A percentile compares a stretch with the other conserved stretches of the same genome.
These are phyloP conservation scores for Atherix ibis DNA, from an alignment of 2,888 invertebrate species.

Conservation along the genomic window DNA sequence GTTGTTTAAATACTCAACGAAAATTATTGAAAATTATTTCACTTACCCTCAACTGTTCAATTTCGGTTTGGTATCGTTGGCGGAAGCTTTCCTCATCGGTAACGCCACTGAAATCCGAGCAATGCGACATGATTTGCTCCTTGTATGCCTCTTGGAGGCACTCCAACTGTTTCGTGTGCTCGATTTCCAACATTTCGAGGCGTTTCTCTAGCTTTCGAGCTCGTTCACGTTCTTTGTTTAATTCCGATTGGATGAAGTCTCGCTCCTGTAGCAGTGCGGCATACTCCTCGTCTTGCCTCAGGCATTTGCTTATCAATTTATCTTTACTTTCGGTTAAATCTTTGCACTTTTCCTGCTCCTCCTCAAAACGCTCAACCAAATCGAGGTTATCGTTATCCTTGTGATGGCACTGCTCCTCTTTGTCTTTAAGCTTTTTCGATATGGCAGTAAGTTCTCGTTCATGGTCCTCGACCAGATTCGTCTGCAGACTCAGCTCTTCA, in stretches of 20 bases:
- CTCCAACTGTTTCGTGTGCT: slow-evolving; percentile 70
- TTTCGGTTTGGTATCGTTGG: slow-evolving; percentile 67
- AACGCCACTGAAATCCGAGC: slow-evolving; percentile 31
- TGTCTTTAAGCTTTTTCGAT: slow-evolving; percentile 18
- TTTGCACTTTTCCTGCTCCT: slow-evolving; percentile 16
- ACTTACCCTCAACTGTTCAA: slow-evolving; percentile 62
- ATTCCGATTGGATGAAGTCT: slow-evolving; percentile 36
- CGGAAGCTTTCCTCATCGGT: slow-evolving; percentile 45
- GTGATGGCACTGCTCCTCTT: slow-evolving; percentile 21
- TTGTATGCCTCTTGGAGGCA: slow-evolving; percentile 62
- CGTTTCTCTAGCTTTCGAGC: slow-evolving; percentile 54
- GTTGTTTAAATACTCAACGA: no score
- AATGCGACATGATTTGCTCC: slow-evolving; percentile 29
- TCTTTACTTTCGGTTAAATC: slow-evolving; percentile 18
- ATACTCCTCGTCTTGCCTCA: slow-evolving; percentile 28
- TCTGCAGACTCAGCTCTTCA: slow-evolving; percentile 24
- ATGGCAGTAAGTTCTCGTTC: slow-evolving; percentile 20
- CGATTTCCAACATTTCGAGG: slow-evolving; percentile 59
- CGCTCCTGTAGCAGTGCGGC: slow-evolving; percentile 27
- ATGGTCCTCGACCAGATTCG: slow-evolving; percentile 25
- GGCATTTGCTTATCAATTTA: slow-evolving; percentile 22
- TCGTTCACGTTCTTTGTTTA: slow-evolving; percentile 49
- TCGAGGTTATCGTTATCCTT: slow-evolving; percentile 18
- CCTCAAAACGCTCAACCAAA: slow-evolving; percentile 18
- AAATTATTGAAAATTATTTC: not conserved